Evolutionary conservation across 2,888 invertebrate genomes (phyloP).

Genomic region (Cistogaster globosa): DNA sequence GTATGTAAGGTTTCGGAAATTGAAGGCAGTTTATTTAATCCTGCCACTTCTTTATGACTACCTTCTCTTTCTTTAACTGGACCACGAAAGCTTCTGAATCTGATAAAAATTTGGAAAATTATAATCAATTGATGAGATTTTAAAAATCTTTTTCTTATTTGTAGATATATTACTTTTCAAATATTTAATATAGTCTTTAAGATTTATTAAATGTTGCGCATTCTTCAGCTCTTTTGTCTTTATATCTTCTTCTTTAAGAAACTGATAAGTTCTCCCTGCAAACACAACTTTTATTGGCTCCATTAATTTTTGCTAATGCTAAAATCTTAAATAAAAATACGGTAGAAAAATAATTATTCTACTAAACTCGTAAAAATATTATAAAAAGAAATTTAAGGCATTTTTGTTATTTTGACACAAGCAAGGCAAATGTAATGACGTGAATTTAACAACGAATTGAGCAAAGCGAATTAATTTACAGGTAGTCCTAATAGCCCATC

Average conservation of each 20-base stretch:
- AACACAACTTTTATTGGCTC: constrained; percentile 9
- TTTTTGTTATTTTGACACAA: too few species aligned
- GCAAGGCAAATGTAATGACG: too few species aligned
- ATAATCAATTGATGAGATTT: neutral
- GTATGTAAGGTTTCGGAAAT: constrained; percentile 76
- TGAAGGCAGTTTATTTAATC: constrained; percentile 77
- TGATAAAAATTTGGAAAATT: neutral
- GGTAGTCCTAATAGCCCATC: too few species aligned
- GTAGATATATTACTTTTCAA: constrained; percentile 72
- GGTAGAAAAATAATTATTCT: too few species aligned
- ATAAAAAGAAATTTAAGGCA: too few species aligned
- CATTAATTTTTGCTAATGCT: neutral
- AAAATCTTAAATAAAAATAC: too few species aligned
- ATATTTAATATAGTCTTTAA: constrained; percentile 68
- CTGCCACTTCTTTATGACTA: constrained; percentile 73
- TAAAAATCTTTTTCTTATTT: too few species aligned
- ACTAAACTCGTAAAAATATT: too few species aligned
- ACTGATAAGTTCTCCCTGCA: constrained; percentile 59
- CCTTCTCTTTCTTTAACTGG: constrained; percentile 26
- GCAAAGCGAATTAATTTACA: too few species aligned
- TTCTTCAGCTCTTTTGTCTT: constrained; percentile 72
- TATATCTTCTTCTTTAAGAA: constrained; percentile 75
- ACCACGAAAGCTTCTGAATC: neutral
- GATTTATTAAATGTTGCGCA: constrained; percentile 73
- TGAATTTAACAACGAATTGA: too few species aligned